phyloP scores from a whole-genome alignment of 1,140 invertebrate genomes.

The Marisa cornuarietis region DNA sequence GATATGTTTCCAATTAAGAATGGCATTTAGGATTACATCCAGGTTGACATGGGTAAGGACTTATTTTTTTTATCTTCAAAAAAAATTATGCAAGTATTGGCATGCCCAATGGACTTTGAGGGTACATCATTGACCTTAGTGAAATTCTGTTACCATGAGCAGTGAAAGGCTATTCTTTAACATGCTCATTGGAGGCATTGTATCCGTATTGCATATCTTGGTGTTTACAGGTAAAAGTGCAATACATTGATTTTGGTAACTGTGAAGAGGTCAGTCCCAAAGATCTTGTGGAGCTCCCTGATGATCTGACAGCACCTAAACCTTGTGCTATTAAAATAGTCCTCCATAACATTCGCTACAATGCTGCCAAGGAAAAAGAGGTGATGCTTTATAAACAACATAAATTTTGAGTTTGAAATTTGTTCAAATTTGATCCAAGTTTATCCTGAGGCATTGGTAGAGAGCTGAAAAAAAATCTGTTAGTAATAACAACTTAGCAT shows the following conservation, averaged over 20 bases:
- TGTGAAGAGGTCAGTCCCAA: conserved; percentile 43
- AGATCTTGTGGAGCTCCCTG: conserved; percentile 47
- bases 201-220: neutral
- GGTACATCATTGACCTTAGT: too few relatives aligned
- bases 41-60: neutral
- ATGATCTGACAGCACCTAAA: conserved; percentile 36
- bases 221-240: conserved; percentile 49
- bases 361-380: conserved; percentile 40
- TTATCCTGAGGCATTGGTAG: too few relatives aligned
- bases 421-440: neutral
- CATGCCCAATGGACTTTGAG: too few relatives aligned
- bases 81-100: neutral
- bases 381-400: conserved; percentile 13
- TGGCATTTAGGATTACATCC: neutral
- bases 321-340: conserved; percentile 46
- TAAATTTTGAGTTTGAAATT: neutral
- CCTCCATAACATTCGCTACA: conserved; percentile 44
- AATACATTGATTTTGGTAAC: conserved; percentile 60
- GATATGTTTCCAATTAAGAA: too few relatives aligned
- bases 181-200: neutral
- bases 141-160: neutral
- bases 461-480: too few relatives aligned
- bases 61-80: neutral
- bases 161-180: neutral
- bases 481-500: too few relatives aligned